Conservation (phyloP, 2,888 invertebrate species). For the Aethes cnicana region DNA sequence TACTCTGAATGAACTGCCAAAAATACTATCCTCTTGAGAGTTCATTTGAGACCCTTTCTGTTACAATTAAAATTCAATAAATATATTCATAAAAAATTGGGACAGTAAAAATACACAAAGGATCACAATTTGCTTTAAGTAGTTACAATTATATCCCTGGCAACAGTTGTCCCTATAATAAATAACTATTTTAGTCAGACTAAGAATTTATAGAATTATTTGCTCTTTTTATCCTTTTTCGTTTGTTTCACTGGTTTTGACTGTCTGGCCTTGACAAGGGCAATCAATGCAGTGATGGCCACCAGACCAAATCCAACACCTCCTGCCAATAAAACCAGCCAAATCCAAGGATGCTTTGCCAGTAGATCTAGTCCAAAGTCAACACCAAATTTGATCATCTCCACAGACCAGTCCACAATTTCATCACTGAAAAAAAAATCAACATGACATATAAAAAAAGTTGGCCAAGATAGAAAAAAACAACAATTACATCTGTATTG, state of each 20-base stretch:
- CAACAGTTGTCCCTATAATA: not conserved
- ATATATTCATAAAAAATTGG: slow-evolving; percentile 1
- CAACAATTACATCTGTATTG: not conserved
- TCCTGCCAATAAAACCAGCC: slow-evolving; percentile 79
- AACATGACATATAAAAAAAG: not conserved
- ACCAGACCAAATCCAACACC: slow-evolving; percentile 74
- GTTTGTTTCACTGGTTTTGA: slow-evolving; percentile 58
- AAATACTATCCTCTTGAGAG: not conserved
- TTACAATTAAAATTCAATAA: not conserved
- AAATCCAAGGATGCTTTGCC: slow-evolving; percentile 71
- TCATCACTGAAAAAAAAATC: slow-evolving; percentile 68
- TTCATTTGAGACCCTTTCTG: too few relatives aligned
- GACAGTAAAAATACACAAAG: slow-evolving; percentile 7
- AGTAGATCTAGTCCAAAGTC: slow-evolving; percentile 62
- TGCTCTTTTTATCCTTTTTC: slow-evolving; percentile 75
- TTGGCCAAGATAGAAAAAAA: not conserved
- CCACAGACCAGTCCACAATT: slow-evolving; percentile 72
- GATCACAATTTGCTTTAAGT: slow-evolving; percentile 6
- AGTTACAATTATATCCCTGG: not conserved
- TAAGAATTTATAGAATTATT: slow-evolving; percentile 45
- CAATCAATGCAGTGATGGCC: slow-evolving; percentile 72
- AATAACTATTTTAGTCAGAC: slow-evolving; percentile 7
- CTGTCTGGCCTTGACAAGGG: slow-evolving; percentile 69
- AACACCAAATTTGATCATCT: slow-evolving; percentile 61
- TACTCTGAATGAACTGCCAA: not conserved